These are phyloP conservation scores for Chaetodon auriga DNA, from an alignment of 2,113 vertebrate genomes.

Conservation along the genomic window DNA sequence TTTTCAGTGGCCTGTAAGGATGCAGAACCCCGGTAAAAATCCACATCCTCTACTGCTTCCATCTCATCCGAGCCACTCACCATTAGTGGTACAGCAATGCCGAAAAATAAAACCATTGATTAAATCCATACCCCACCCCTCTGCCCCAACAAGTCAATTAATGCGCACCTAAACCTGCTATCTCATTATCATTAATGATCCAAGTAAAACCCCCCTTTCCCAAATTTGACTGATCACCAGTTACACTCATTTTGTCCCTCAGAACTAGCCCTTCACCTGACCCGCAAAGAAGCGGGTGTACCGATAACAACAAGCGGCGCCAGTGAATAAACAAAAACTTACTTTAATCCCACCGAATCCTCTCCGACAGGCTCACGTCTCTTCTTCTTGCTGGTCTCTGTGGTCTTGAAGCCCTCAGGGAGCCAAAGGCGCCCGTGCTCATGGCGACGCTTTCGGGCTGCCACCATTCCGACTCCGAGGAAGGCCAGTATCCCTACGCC, in stretches of 20 bases:
- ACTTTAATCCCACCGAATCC: conserved; percentile 98
- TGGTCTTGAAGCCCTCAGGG: conserved; percentile 97
- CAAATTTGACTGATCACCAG: conserved; percentile 40
- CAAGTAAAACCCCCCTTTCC: conserved; percentile 24
- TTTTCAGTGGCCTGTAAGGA: conserved; percentile 92
- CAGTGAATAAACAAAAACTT: conserved; percentile 78
- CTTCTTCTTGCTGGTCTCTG: conserved; percentile 97
- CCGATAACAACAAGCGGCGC: neutral
- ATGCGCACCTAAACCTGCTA: conserved; percentile 56
- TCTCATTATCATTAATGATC: conserved; percentile 71
- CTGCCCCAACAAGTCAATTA: conserved; percentile 68
- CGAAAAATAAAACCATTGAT: conserved; percentile 75
- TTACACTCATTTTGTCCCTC: conserved; percentile 20
- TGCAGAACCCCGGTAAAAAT: conserved; percentile 62
- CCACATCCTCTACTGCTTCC: conserved; percentile 24
- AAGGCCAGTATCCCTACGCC: conserved; percentile 86
- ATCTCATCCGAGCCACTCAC: conserved; percentile 37
- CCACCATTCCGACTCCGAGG: conserved; percentile 90
- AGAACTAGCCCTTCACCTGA: conserved; percentile 36
- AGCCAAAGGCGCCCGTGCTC: conserved; percentile 99
- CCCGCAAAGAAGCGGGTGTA: conserved; percentile 12
- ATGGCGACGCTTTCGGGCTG: conserved; percentile 92
- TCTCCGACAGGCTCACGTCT: conserved; percentile 95
- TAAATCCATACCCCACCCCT: conserved; percentile 62
- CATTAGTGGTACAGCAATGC: conserved; percentile 47